These are phyloP conservation scores for Naso thynnoides DNA, from an alignment of 2,797 vertebrate species.

Conservation along the genomic window DNA sequence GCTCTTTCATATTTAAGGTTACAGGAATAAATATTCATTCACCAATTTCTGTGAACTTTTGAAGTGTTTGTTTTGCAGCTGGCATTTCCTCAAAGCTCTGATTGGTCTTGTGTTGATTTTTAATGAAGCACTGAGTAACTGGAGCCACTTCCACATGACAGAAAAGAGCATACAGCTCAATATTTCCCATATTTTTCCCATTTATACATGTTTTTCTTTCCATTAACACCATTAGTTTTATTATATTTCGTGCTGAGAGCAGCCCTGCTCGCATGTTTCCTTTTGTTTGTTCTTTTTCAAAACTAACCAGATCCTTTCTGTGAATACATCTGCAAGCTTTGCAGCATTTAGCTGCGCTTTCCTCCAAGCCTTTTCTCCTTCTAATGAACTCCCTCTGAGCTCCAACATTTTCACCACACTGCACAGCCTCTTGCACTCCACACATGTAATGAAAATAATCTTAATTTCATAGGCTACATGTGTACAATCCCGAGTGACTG, in stretches of 20 bases:
- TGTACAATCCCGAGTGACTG: too few relatives aligned
- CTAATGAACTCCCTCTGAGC: too few relatives aligned
- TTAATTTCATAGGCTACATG: too few relatives aligned
- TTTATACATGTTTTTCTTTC: too few relatives aligned
- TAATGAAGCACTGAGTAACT: not conserved
- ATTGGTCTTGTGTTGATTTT: not conserved
- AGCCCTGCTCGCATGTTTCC: not conserved
- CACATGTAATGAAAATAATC: too few relatives aligned
- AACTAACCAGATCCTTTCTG: not conserved
- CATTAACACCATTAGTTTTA: too few relatives aligned
- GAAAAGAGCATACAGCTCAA: not conserved
- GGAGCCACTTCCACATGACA: not conserved
- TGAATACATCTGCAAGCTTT: not conserved
- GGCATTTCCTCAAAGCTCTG: not conserved
- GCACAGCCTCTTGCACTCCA: too few relatives aligned
- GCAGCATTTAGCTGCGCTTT: not conserved
- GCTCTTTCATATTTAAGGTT: not conserved
- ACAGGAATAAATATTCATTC: not conserved
- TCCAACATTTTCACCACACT: too few relatives aligned
- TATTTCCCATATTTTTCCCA: too few relatives aligned
- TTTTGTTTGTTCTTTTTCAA: not conserved
- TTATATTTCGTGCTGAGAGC: not conserved
- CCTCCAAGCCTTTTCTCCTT: too few relatives aligned
- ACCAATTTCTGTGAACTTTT: not conserved
- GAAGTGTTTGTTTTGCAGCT: not conserved